phyloP scores from a whole-genome alignment of 2,797 vertebrate genomes.

The Pangasius larnaudii region DNA sequence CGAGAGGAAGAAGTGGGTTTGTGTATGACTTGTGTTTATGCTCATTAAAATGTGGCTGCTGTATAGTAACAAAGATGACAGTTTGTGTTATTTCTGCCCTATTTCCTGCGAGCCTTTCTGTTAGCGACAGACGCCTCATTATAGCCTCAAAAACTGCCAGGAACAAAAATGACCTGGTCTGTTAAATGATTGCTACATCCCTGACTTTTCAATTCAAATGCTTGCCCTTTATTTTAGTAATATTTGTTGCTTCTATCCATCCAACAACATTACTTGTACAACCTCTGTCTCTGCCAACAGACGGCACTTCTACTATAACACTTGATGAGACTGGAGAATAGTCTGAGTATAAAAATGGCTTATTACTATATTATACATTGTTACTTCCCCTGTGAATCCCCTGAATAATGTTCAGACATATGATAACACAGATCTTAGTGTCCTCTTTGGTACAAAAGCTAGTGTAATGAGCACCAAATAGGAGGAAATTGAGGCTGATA shows the following conservation, averaged over 20 bases:
- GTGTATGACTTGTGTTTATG: not conserved
- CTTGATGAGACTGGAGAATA: not conserved
- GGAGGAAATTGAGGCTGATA: constrained; percentile 9
- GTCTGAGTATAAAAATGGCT: not conserved
- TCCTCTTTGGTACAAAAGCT: not conserved
- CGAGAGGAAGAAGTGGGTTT: not conserved
- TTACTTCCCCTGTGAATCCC: not conserved
- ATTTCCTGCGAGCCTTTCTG: not conserved
- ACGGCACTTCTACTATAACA: not conserved
- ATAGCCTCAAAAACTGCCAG: not conserved
- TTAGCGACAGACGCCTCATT: not conserved
- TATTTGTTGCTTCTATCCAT: not conserved
- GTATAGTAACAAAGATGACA: not conserved
- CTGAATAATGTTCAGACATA: not conserved
- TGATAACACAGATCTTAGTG: not conserved
- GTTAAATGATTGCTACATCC: not conserved
- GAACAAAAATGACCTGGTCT: not conserved
- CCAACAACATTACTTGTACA: not conserved
- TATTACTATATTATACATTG: not conserved
- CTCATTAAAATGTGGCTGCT: not conserved
- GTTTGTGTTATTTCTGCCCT: not conserved
- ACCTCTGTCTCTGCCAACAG: not conserved
- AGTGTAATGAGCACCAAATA: constrained; percentile 21
- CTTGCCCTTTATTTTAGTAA: not conserved
- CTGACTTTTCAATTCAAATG: not conserved